phyloP scores from a whole-genome alignment of 2,888 invertebrate species.

The Mycalesis mineus region DNA sequence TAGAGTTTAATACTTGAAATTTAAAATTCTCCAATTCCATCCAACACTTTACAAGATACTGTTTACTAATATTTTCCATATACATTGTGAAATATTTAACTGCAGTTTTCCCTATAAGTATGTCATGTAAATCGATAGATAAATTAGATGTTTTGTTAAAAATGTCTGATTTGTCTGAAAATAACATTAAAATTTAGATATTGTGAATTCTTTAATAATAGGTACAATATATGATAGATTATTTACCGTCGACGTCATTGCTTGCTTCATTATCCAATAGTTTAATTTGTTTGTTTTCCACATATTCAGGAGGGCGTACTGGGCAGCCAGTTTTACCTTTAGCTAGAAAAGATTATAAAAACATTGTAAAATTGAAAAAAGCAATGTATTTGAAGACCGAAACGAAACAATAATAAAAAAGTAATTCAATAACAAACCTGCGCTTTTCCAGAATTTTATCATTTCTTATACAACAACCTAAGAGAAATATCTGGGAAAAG shows the following conservation, averaged over 20 bases:
- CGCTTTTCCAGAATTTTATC: conserved; percentile 88
- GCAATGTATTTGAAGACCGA: no score
- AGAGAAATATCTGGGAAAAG: conserved; percentile 5
- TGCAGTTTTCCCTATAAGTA: conserved; percentile 87
- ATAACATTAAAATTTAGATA: background rate
- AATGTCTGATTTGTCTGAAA: conserved; percentile 58
- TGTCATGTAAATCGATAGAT: conserved; percentile 85
- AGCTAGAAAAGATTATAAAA: conserved; percentile 43
- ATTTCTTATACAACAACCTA: conserved; percentile 58
- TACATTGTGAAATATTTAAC: conserved; percentile 91
- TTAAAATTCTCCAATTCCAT: conserved; percentile 85
- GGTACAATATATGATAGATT: conserved; percentile 9
- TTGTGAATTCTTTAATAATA: background rate
- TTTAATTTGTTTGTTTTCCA: conserved; percentile 31
- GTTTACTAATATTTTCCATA: conserved; percentile 85
- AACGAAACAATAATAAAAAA: background rate
- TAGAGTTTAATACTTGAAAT: conserved; percentile 35
- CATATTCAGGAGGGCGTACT: conserved; percentile 65
- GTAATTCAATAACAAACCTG: conserved; percentile 65
- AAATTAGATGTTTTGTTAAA: conserved; percentile 80
- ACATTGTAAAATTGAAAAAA: conserved; percentile 21
- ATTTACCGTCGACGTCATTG: conserved; percentile 57
- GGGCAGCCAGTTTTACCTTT: conserved; percentile 74
- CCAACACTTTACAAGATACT: conserved; percentile 85
- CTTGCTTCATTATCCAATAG: conserved; percentile 45